Base-by-base conservation (phyloP, 1,140 invertebrate species). In the Rhyacophila brunnea region DNA sequence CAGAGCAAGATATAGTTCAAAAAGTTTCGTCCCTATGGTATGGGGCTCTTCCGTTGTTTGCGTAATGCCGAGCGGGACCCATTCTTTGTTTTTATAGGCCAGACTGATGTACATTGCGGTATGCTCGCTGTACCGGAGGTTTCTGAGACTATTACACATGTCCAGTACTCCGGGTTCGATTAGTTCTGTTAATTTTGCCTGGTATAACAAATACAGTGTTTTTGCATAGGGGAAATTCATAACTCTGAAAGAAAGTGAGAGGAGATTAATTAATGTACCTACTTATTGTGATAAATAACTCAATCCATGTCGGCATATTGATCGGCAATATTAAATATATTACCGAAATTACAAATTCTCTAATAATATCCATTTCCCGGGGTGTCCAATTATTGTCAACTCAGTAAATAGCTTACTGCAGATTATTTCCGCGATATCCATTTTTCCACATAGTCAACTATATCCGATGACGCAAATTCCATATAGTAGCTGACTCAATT, bases 1-100 rank as follows among this genome's bases (percentile, higher is more conserved):
- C 13, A 97, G 75, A 9, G 88, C 84, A 46, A 96, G 79, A 74
- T 97, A 97, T 0, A 96, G 76, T 75, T 96, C 93, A 76, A 96
- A 96, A 51, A 96, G 74, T 0, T 87, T 87, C 2, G 92, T 95
- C 2, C 93, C 93, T 77, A 92, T 85, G 18, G 81, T 75, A 23
- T 89, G 67, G n/a, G 86, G 83, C 64, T 86, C 82, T 9, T 77
- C 77, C 0, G 75, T 73, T 2, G 85, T 77, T 10, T 77, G 70
- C 0, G 77, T 72, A 10, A 73, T 69, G 0, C 75, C 77, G 11
- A 77, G 23, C 0, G 68, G 68, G 0, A 71, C 73, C 28, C 79
- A 79, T n/a, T 80, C 74, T 47, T 81, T 79, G 11, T 81, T 71
- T 0, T 74, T 75, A 4, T 74, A 73, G 4, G 77, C 75, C 42